Conservation (phyloP, 53 echinoderm and acorn worm species). For the Stichopus horrens region DNA sequence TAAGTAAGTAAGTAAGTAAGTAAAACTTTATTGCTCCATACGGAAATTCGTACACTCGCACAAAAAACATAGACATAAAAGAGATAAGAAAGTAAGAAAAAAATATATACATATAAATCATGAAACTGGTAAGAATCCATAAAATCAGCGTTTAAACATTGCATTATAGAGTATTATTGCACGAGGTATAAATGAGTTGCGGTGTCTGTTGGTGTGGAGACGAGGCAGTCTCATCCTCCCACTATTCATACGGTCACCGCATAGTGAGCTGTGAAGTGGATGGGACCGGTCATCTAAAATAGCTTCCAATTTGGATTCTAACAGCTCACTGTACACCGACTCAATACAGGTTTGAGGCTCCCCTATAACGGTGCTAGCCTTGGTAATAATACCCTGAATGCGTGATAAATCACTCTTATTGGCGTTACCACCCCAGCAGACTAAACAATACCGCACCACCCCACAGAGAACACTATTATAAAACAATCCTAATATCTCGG, state of each 20-base stretch:
- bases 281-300: background rate
- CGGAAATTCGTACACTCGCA: no score
- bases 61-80: no score
- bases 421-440: conserved; percentile 26
- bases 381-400: background rate
- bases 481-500: background rate
- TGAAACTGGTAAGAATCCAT: no score
- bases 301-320: background rate
- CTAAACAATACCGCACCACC: background rate
- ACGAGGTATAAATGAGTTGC: background rate
- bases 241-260: no score
- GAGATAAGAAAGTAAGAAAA: no score
- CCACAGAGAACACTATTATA: background rate
- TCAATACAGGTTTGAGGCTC: background rate
- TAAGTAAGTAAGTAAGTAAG: no score
- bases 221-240: background rate
- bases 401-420: background rate
- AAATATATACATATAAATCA: no score
- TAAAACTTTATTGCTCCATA: no score
- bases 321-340: background rate
- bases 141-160: no score
- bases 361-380: background rate
- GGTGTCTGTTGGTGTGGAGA: background rate
- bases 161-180: background rate
- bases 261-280: no score